Evolutionary conservation across 2,113 vertebrate species (phyloP).

Genomic region (Microcebus murinus): DNA sequence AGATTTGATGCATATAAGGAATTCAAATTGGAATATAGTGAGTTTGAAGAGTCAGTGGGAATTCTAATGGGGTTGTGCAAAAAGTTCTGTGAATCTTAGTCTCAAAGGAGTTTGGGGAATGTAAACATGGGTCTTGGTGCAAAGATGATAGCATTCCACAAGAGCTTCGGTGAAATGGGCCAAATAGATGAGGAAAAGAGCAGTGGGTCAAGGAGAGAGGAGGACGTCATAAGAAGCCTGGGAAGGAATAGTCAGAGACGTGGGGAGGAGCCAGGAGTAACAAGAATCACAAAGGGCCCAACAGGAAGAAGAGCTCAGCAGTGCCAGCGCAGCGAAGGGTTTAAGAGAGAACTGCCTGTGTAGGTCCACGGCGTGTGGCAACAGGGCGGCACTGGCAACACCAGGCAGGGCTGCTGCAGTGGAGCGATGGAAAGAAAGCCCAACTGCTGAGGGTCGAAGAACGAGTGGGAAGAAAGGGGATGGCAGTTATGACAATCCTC

Average conservation of each 20-base stretch:
- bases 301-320: too few species aligned
- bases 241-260: neutral
- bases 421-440: neutral
- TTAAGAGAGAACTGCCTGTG: neutral
- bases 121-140: neutral
- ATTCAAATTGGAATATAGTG: neutral
- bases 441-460: neutral
- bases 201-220: neutral
- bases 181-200: neutral
- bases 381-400: neutral
- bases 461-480: neutral
- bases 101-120: neutral
- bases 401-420: neutral
- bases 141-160: neutral
- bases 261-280: neutral
- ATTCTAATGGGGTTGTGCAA: neutral
- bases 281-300: neutral
- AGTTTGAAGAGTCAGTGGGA: neutral
- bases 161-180: neutral
- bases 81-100: neutral
- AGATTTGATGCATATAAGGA: neutral
- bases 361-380: neutral
- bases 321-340: neutral
- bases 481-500: neutral
- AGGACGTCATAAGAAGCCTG: neutral